Conservation (phyloP, 2,888 invertebrate species). For the Dynastes hyllus region DNA sequence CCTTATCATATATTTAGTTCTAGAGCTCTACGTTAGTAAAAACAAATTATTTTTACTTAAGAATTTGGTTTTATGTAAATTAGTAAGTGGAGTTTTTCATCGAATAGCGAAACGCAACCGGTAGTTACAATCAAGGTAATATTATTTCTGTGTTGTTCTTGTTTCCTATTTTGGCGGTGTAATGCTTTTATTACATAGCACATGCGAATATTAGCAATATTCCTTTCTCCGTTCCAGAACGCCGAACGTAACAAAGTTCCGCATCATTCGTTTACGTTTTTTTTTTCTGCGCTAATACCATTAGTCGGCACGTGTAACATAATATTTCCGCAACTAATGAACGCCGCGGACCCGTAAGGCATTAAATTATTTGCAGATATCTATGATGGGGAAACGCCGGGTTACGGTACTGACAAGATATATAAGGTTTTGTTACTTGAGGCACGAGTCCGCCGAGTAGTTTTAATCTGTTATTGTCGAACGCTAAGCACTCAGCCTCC, state of each 20-base stretch:
- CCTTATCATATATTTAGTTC: too few relatives aligned
- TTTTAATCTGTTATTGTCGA: conserved; percentile 44
- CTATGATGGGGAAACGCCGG: conserved; percentile 31
- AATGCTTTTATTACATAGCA: too few relatives aligned
- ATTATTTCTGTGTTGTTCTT: neutral
- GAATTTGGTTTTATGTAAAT: too few relatives aligned
- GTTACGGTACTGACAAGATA: conserved; percentile 35
- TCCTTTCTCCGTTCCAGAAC: neutral
- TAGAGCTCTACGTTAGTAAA: too few relatives aligned
- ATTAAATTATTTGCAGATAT: conserved; percentile 45
- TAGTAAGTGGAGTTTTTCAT: too few relatives aligned
- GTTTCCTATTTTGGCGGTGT: neutral
- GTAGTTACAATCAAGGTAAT: too few relatives aligned
- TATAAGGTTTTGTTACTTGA: conserved; percentile 36
- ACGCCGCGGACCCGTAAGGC: conserved; percentile 21
- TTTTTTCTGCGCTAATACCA: conserved; percentile 20
- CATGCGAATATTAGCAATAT: conserved; percentile 1
- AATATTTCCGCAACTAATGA: conserved; percentile 45
- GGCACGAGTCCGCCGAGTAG: conserved; percentile 47
- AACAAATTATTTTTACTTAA: too few relatives aligned
- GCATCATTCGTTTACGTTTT: conserved; percentile 26
- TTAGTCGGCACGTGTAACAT: conserved; percentile 36
- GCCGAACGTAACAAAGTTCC: neutral
- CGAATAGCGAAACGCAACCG: too few relatives aligned
- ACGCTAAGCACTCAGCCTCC: conserved; percentile 33